These are phyloP conservation scores for Scortum barcoo DNA, from an alignment of 2,113 vertebrate genomes.

Conservation along the genomic window DNA sequence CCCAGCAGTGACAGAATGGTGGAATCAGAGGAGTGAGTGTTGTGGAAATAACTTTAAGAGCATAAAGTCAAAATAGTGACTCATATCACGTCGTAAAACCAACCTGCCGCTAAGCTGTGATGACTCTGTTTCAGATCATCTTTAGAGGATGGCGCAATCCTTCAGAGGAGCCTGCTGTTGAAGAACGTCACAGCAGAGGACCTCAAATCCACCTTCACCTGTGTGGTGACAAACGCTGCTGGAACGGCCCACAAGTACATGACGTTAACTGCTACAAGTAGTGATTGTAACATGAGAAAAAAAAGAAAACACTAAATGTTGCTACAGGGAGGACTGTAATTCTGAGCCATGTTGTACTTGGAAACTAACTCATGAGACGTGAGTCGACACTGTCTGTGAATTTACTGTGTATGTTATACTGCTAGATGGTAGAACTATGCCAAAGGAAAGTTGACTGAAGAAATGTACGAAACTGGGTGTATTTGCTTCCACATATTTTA, in stretches of 20 bases:
- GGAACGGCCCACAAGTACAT: slow-evolving; percentile 49
- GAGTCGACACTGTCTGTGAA: neutral
- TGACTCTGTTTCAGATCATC: slow-evolving; percentile 50
- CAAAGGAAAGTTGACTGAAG: neutral
- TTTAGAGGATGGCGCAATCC: slow-evolving; percentile 38
- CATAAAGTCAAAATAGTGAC: neutral
- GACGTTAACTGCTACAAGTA: neutral
- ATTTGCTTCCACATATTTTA: neutral
- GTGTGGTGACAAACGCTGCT: slow-evolving; percentile 69
- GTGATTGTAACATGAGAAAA: neutral
- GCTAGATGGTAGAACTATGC: neutral
- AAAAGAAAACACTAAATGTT: neutral
- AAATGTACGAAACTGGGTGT: neutral
- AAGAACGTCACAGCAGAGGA: slow-evolving; percentile 54
- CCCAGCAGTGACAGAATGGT: slow-evolving; percentile 58
- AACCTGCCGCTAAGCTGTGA: neutral
- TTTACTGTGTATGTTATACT: neutral
- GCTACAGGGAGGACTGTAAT: neutral
- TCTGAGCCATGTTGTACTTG: neutral
- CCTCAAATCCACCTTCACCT: slow-evolving; percentile 73
- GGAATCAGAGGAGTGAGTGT: slow-evolving; percentile 80
- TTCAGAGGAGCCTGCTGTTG: slow-evolving; percentile 74
- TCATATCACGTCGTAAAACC: neutral
- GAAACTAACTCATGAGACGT: neutral
- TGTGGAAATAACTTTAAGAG: neutral